A percentile compares a stretch with the other conserved stretches of the same genome.
Evolutionary conservation across 2,888 invertebrate genomes (phyloP).

Genomic region (Danaus chrysippus): DNA sequence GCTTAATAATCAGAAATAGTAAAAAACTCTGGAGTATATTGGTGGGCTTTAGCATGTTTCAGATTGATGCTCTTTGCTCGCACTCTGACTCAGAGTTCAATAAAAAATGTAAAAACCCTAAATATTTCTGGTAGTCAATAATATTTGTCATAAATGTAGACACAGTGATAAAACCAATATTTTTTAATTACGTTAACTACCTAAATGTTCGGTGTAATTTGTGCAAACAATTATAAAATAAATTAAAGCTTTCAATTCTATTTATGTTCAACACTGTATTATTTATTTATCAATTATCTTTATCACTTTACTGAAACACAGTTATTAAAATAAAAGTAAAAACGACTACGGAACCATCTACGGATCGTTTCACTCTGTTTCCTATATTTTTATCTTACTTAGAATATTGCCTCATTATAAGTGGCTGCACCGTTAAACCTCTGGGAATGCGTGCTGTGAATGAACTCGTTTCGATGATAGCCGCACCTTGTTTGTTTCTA

Average conservation of each 20-base stretch:
- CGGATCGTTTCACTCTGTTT: constrained; percentile 9
- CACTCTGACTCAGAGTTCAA: constrained; percentile 38
- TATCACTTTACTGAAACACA: background rate
- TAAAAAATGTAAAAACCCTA: constrained; percentile 45
- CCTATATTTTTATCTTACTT: constrained; percentile 57
- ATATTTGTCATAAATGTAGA: constrained; percentile 41
- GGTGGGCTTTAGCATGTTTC: constrained; percentile 72
- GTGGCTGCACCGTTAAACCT: constrained; percentile 57
- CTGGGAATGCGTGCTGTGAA: constrained; percentile 40
- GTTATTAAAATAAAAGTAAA: background rate
- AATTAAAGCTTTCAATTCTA: background rate
- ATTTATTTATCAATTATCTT: too few species aligned
- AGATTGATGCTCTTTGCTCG: constrained; percentile 63
- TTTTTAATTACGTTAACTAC: background rate
- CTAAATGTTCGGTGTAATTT: background rate
- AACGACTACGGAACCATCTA: constrained; percentile 15
- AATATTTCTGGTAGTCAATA: constrained; percentile 22
- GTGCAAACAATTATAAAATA: background rate
- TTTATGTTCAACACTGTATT: too few species aligned
- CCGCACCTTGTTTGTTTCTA: constrained; percentile 37
- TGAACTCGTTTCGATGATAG: constrained; percentile 56
- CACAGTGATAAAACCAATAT: background rate
- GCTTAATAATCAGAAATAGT: constrained; percentile 72
- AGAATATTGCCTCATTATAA: constrained; percentile 72
- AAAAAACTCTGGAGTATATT: constrained; percentile 61